Base-by-base conservation (phyloP, 2,113 vertebrate genomes). In the Diphyllodes magnificus region DNA sequence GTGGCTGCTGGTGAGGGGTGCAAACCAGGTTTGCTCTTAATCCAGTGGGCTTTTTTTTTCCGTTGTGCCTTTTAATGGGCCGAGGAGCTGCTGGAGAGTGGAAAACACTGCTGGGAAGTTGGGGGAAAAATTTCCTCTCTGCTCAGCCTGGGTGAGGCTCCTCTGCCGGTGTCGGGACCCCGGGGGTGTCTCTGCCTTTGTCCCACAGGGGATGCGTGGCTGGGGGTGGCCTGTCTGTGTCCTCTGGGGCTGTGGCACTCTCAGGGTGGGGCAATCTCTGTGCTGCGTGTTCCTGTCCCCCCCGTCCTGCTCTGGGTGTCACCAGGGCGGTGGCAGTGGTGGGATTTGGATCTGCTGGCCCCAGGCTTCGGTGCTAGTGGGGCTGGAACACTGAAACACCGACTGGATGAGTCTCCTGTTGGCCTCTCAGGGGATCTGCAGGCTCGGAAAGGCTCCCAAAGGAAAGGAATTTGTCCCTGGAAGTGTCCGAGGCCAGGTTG, bases 151-250 rank as follows among this genome's bases (percentile, higher is more conserved):
- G 25, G 3, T 17, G 42, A 59, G 61, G 51, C 57, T 80, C 21
- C 39, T 83, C 30, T 4, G 24, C 27, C 0, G 0, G n/a, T 0
- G 4, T 15, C 25, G 2, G 51, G 39, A 45, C 47, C 18, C 19
- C 11, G 1, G 7, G 35, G 30, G 31, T 30, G 15, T 21, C 78
- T 44, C 18, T 27, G 49, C 59, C 61, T 63, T 19, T 37, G 24
- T 63, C 15, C 31, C 22, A 1, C 22, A 5, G 22, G 6, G 12
- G 16, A 9, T 10, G 2, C 0, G 9, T 3, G n/a, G n/a, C 75
- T 3, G 1, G 20, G 85, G 49, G 8, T 28, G 81, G 12, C 21
- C 64, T 20, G 45, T 21, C 22, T 8, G n/a, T 35, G 42, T 27
- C 39, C 64, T 7, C 23, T 0, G 8, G 90, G 15, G 73, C 59